A percentile compares a stretch with the other conserved stretches of the same genome.
Evolutionary conservation across 2,888 invertebrate genomes (phyloP).

Genomic region (Drosophila lacicola): DNA sequence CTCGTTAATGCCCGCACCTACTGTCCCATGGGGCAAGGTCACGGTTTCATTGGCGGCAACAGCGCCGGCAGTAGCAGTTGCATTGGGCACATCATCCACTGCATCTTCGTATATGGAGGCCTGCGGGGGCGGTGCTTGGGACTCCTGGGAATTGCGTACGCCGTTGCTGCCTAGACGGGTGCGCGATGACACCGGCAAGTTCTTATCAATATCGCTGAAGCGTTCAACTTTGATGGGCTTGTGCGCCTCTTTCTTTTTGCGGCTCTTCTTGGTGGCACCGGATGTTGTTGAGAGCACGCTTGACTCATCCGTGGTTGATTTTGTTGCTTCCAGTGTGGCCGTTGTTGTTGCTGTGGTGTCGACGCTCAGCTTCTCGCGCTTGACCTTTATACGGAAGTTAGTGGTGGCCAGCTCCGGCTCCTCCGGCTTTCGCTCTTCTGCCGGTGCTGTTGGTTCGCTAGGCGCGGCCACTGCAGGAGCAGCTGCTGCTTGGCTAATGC

Average conservation of each 20-base stretch:
- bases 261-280: conserved; percentile 57
- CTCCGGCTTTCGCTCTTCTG: background rate
- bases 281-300: conserved; percentile 42
- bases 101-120: conserved; percentile 86
- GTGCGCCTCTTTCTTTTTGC: conserved; percentile 76
- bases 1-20: conserved; percentile 20
- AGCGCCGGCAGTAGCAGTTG: background rate
- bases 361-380: conserved; percentile 74
- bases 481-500: background rate
- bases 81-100: conserved; percentile 59
- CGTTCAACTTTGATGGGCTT: conserved; percentile 83
- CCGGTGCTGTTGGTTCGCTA: background rate
- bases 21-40: conserved; percentile 54
- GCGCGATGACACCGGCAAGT: conserved; percentile 70
- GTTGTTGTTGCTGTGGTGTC: conserved; percentile 17
- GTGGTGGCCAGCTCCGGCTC: background rate
- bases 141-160: conserved; percentile 30
- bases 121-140: conserved; percentile 26
- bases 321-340: conserved; percentile 40
- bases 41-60: conserved; percentile 56
- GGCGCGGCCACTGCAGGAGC: background rate
- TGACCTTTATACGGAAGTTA: conserved; percentile 67
- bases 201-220: conserved; percentile 72
- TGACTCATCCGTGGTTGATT: conserved; percentile 41
- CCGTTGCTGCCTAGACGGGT: conserved; percentile 70